Conservation (phyloP, 2,888 invertebrate genomes). For the Geotrupes spiniger region DNA sequence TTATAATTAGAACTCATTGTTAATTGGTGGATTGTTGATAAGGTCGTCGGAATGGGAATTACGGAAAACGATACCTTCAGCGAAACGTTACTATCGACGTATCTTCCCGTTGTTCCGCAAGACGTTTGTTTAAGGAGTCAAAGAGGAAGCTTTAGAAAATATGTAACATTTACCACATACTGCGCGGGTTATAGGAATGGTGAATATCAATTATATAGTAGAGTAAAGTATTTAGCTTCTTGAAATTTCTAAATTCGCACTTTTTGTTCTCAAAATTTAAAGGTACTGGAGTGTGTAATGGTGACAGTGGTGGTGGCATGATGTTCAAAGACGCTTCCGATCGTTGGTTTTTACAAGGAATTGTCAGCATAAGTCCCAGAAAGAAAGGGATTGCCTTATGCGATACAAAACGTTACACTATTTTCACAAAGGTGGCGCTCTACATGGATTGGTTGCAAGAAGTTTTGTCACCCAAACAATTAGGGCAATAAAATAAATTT, state of each 20-base stretch:
- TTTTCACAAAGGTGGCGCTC: slow-evolving; percentile 51
- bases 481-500: slow-evolving; percentile 12
- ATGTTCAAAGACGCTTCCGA: slow-evolving; percentile 48
- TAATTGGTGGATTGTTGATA: too few relatives aligned
- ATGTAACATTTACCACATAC: slow-evolving; percentile 60
- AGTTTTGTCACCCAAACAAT: slow-evolving; percentile 26
- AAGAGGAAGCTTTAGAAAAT: slow-evolving; percentile 52
- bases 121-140: slow-evolving; percentile 53
- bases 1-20: too few relatives aligned
- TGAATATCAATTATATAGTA: slow-evolving; percentile 16
- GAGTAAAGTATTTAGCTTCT: slow-evolving; percentile 11
- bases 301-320: slow-evolving; percentile 64
- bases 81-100: slow-evolving; percentile 51
- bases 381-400: slow-evolving; percentile 45
- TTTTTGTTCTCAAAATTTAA: slow-evolving; percentile 19
- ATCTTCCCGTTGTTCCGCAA: slow-evolving; percentile 54
- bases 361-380: slow-evolving; percentile 52
- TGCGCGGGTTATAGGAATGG: slow-evolving; percentile 62
- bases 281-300: slow-evolving; percentile 60
- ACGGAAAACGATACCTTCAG: slow-evolving; percentile 58
- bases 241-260: not conserved
- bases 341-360: slow-evolving; percentile 46
- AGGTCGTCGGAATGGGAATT: slow-evolving; percentile 60
- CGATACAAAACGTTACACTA: slow-evolving; percentile 48
- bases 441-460: slow-evolving; percentile 41